phyloP scores from a whole-genome alignment of 2,888 invertebrate species.

The Trachelus troglodyta region DNA sequence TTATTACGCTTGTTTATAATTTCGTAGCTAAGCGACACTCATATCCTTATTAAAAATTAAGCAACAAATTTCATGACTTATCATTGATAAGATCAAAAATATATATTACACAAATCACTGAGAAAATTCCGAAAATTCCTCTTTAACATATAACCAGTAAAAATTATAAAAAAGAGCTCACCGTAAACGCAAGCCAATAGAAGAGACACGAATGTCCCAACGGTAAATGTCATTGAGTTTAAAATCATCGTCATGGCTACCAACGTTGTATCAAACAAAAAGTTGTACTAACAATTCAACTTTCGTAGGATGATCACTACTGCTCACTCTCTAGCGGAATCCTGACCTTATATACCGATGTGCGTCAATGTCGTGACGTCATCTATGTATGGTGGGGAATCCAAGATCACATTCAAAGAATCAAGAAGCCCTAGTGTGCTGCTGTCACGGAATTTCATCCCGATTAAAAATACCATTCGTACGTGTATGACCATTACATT shows the following conservation, averaged over 20 bases:
- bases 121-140: too few relatives aligned
- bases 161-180: background rate
- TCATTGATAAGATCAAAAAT: too few relatives aligned
- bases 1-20: too few relatives aligned
- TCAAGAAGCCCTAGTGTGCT: background rate
- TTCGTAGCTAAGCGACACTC: too few relatives aligned
- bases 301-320: conserved; percentile 15
- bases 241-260: conserved; percentile 3
- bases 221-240: conserved; percentile 13
- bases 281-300: conserved; percentile 4
- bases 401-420: conserved; percentile 30
- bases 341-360: conserved; percentile 38
- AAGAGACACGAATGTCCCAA: conserved; percentile 15
- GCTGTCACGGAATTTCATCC: too few relatives aligned
- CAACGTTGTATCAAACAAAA: too few relatives aligned
- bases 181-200: conserved; percentile 12
- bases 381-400: conserved; percentile 37
- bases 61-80: too few relatives aligned
- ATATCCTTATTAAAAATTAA: too few relatives aligned
- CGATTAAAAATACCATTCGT: too few relatives aligned
- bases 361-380: conserved; percentile 35
- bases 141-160: background rate
- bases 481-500: too few relatives aligned
- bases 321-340: conserved; percentile 27
- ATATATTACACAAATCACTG: too few relatives aligned